phyloP scores from a whole-genome alignment of 2,888 invertebrate genomes.

The Dolichopus griseipennis region DNA sequence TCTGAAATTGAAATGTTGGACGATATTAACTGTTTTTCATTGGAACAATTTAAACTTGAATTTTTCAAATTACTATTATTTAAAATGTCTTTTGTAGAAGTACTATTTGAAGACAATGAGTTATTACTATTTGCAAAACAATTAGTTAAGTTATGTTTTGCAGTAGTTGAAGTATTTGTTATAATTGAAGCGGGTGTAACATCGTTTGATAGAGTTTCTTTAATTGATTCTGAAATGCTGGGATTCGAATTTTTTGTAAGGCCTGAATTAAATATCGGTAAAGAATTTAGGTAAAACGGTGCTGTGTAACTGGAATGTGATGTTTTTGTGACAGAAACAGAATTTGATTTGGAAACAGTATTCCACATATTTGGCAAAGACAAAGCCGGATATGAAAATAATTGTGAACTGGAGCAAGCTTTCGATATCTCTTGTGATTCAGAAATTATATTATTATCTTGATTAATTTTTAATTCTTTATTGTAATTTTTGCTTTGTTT shows the following conservation, averaged over 20 bases:
- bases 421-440: background rate
- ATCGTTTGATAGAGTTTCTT: background rate
- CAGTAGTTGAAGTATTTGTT: no score
- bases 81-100: no score
- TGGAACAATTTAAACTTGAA: no score
- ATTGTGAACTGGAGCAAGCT: background rate
- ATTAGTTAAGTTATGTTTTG: no score
- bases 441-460: background rate
- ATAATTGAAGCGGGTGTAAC: no score
- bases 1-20: background rate
- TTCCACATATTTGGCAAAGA: background rate
- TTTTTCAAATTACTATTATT: no score
- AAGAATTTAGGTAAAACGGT: background rate
- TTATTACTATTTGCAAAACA: no score
- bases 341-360: background rate
- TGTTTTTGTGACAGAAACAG: background rate
- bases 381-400: background rate
- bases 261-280: background rate
- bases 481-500: background rate
- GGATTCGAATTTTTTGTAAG: background rate
- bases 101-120: no score
- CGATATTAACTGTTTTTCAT: no score
- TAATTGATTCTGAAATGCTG: background rate
- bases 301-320: background rate
- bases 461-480: background rate